A percentile compares a stretch with the other conserved stretches of the same genome.
phyloP scores from a whole-genome alignment of 2,113 vertebrate genomes.

The Hymenochirus boettgeri region DNA sequence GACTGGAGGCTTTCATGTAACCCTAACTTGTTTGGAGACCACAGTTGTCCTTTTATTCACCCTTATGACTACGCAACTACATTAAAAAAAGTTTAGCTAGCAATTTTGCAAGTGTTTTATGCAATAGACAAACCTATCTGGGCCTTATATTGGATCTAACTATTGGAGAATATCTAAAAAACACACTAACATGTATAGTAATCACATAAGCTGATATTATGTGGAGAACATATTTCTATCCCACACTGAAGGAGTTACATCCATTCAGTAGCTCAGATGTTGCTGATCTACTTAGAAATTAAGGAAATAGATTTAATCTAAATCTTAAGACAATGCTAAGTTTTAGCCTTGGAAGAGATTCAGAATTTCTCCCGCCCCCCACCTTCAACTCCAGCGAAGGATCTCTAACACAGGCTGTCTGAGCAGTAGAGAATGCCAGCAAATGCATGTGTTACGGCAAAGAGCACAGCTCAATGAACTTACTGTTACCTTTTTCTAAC shows the following conservation, averaged over 20 bases:
- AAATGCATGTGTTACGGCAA: constrained; percentile 58
- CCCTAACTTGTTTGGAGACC: too few species aligned
- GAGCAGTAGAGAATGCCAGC: constrained; percentile 57
- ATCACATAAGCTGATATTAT: too few species aligned
- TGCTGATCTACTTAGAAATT: background rate
- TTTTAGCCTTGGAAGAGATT: constrained; percentile 13
- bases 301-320: background rate
- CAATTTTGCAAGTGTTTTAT: too few species aligned
- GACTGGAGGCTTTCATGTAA: too few species aligned
- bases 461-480: constrained; percentile 85
- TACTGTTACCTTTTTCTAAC: constrained; percentile 87
- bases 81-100: too few species aligned
- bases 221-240: too few species aligned
- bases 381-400: constrained; percentile 24
- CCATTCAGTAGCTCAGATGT: background rate
- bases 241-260: constrained; percentile 3
- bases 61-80: too few species aligned
- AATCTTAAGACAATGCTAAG: constrained; percentile 7
- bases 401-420: constrained; percentile 35
- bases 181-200: too few species aligned
- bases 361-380: constrained; percentile 17
- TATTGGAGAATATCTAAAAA: too few species aligned
- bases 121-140: too few species aligned
- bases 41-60: too few species aligned
- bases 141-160: too few species aligned